A percentile compares a stretch with the other conserved stretches of the same genome.
Conservation (phyloP, 2,888 invertebrate species). For the Apamea sordens region DNA sequence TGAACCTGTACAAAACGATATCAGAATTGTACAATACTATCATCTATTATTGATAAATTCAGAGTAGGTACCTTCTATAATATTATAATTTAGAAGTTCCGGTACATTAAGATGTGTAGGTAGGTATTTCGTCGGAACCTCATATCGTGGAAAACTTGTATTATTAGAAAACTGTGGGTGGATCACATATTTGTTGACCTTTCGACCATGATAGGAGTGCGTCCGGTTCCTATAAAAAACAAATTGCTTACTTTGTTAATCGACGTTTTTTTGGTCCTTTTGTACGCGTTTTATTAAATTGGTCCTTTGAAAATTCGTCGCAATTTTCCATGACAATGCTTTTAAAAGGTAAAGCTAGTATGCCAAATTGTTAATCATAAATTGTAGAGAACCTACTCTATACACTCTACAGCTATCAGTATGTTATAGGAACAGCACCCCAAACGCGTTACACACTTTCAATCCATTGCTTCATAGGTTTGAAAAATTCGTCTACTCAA, state of each 20-base stretch:
- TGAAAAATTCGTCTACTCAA: background rate
- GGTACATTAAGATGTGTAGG: constrained; percentile 17
- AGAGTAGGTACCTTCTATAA: background rate
- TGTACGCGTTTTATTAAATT: background rate
- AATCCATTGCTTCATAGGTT: background rate
- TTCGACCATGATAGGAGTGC: constrained; percentile 9
- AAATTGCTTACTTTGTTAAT: background rate
- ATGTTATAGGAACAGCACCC: background rate
- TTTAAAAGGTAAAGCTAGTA: no score
- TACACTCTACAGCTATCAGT: background rate
- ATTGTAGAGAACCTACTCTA: background rate
- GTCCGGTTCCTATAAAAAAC: constrained; percentile 35
- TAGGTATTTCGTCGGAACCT: constrained; percentile 5
- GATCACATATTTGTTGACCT: constrained; percentile 37
- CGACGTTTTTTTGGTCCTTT: background rate
- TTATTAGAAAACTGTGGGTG: constrained; percentile 29
- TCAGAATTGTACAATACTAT: background rate
- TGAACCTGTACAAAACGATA: background rate
- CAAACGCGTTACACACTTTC: background rate
- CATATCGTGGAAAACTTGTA: constrained; percentile 33
- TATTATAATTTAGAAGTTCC: constrained; percentile 40
- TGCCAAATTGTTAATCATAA: background rate
- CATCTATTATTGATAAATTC: background rate
- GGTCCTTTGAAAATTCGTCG: background rate
- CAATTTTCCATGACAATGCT: background rate